Conservation (phyloP, 2,113 vertebrate species). For the Pterocles orientalis region DNA sequence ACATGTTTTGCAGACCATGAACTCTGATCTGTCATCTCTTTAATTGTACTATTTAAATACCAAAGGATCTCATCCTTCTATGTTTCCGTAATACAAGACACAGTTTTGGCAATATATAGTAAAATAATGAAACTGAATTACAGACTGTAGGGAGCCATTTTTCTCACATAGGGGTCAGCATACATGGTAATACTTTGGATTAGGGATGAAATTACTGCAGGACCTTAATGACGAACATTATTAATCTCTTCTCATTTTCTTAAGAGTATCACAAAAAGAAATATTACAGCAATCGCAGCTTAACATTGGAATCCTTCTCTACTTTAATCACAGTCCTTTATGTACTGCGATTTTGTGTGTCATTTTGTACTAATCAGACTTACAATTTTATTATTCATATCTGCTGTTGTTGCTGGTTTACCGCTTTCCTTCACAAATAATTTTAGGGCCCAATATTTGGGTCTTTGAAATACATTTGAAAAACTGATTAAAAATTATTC, state of each 20-base stretch:
- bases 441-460: not conserved
- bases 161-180: not conserved
- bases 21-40: not conserved
- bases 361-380: not conserved
- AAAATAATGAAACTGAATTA: not conserved
- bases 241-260: slow-evolving; percentile 41
- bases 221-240: not conserved
- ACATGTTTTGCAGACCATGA: not conserved
- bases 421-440: not conserved
- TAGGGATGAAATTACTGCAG: slow-evolving; percentile 31
- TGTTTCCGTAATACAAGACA: not conserved
- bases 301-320: not conserved
- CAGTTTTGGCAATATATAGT: not conserved
- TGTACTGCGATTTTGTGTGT: not conserved
- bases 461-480: not conserved
- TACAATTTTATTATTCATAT: not conserved
- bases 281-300: not conserved
- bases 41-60: not conserved
- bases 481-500: not conserved
- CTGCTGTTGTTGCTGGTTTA: not conserved
- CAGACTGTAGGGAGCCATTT: not conserved
- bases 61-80: not conserved
- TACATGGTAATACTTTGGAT: not conserved
- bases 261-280: not conserved
- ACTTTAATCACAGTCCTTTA: not conserved